phyloP scores from a whole-genome alignment of 1,140 invertebrate genomes.

The Melitaea cinxia region DNA sequence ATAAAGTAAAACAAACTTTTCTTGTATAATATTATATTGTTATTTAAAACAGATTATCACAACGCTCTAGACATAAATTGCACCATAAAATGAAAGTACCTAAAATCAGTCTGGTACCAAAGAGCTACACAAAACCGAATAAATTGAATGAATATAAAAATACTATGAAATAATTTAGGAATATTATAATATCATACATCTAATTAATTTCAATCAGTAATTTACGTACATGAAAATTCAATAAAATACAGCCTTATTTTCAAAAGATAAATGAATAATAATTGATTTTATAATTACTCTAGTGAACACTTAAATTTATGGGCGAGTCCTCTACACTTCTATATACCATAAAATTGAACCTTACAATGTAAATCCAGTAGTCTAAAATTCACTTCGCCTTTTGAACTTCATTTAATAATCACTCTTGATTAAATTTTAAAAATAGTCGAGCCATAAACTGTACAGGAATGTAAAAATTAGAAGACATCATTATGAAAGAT shows the following conservation, averaged over 20 bases:
- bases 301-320: slow-evolving; percentile 79
- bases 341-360: slow-evolving; percentile 68
- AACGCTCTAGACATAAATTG: slow-evolving; percentile 81
- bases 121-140: slow-evolving; percentile 70
- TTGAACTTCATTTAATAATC: slow-evolving; percentile 74
- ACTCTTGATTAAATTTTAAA: slow-evolving; percentile 43
- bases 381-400: slow-evolving; percentile 56
- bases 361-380: slow-evolving; percentile 41
- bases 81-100: slow-evolving; percentile 82
- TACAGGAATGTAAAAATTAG: slow-evolving; percentile 75
- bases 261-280: slow-evolving; percentile 70
- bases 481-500: slow-evolving; percentile 52
- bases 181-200: slow-evolving; percentile 66
- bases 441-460: slow-evolving; percentile 37
- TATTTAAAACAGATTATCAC: slow-evolving; percentile 81
- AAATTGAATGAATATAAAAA: slow-evolving; percentile 81
- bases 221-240: slow-evolving; percentile 67
- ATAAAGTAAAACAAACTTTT: slow-evolving; percentile 28
- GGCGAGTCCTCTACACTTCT: slow-evolving; percentile 56
- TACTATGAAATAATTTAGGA: slow-evolving; percentile 80
- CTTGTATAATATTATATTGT: slow-evolving; percentile 73
- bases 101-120: slow-evolving; percentile 81
- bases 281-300: slow-evolving; percentile 73
- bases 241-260: slow-evolving; percentile 72
- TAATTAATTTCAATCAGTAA: slow-evolving; percentile 65